Evolutionary conservation across 2,888 invertebrate genomes (phyloP).

Genomic region (Idaea straminata): DNA sequence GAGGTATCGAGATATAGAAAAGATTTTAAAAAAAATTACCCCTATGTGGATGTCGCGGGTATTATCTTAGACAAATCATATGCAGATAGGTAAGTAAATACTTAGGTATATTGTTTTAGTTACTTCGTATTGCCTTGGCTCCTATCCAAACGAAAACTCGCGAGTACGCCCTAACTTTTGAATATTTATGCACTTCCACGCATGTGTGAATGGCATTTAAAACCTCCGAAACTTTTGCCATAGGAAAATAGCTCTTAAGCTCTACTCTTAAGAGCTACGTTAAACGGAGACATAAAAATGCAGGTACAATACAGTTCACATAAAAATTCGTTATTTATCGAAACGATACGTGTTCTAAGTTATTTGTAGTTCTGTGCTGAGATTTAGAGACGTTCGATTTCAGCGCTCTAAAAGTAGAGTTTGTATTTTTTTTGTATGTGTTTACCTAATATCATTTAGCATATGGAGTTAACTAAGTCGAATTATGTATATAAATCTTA

Average conservation of each 20-base stretch:
- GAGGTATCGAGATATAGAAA: no score
- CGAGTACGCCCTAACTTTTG: constrained; percentile 26
- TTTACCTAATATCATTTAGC: no score
- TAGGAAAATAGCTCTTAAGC: constrained; percentile 4
- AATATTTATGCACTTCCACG: constrained; percentile 35
- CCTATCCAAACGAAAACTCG: constrained; percentile 39
- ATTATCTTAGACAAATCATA: not conserved
- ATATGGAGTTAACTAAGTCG: no score
- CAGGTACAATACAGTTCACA: constrained; percentile 4
- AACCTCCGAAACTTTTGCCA: constrained; percentile 34
- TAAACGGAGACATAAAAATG: not conserved
- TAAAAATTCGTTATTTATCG: not conserved
- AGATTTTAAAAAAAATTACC: no score
- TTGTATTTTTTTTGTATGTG: not conserved
- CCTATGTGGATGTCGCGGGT: no score
- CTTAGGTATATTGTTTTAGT: not conserved
- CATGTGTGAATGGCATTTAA: constrained; percentile 23
- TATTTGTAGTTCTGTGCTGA: not conserved
- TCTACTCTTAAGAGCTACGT: not conserved
- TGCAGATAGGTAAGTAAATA: not conserved
- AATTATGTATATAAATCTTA: no score
- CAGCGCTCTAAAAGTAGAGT: not conserved
- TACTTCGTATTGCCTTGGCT: constrained; percentile 37
- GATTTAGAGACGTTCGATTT: not conserved
- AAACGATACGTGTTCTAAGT: not conserved